phyloP scores from a whole-genome alignment of 1,140 invertebrate species.

The Acromyrmex charruanus region DNA sequence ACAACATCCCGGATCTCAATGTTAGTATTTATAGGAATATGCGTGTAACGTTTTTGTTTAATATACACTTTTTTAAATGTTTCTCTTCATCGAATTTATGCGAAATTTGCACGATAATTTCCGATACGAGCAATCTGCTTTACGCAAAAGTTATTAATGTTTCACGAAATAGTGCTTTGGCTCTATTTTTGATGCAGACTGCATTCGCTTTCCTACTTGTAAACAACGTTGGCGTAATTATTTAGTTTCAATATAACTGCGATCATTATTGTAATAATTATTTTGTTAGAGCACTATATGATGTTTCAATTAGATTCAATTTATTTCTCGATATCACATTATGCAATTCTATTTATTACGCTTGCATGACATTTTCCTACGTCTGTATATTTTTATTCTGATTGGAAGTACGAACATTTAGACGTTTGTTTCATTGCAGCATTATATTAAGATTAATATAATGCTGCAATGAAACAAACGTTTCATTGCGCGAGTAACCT shows the following conservation, averaged over 20 bases:
- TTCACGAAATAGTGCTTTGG: background rate
- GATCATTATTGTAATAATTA: slow-evolving; percentile 9
- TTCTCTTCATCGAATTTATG: slow-evolving; percentile 8
- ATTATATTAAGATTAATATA: slow-evolving; percentile 30
- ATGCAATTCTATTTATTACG: background rate
- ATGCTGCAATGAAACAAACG: background rate
- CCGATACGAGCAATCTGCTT: background rate
- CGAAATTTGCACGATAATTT: background rate
- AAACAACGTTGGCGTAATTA: background rate
- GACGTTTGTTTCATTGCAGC: background rate
- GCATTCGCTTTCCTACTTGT: slow-evolving; percentile 21
- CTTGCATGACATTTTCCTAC: background rate
- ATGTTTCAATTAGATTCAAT: background rate
- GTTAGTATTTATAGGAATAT: background rate
- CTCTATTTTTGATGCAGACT: background rate
- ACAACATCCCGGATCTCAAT: background rate
- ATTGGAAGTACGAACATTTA: slow-evolving; percentile 8
- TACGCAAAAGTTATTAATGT: slow-evolving; percentile 37
- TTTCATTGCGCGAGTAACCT: slow-evolving; percentile 16
- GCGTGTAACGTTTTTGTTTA: background rate
- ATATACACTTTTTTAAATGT: background rate
- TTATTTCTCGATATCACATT: background rate
- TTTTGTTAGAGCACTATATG: background rate
- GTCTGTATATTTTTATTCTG: slow-evolving; percentile 24
- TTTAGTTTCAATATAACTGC: background rate